These are phyloP conservation scores for Podotricha telesiphe DNA, from an alignment of 2,888 invertebrate genomes.

Conservation along the genomic window DNA sequence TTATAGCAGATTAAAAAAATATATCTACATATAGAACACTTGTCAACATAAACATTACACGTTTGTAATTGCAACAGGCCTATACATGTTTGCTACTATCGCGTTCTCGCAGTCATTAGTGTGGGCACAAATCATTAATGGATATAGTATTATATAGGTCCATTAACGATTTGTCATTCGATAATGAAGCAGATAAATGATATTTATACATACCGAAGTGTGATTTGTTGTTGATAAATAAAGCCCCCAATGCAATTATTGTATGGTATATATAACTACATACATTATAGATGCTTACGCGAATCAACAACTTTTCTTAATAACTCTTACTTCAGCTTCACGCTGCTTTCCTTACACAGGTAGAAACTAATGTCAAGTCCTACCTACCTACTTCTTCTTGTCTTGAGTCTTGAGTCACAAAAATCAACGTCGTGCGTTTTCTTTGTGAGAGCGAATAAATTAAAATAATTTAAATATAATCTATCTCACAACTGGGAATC, in stretches of 20 bases:
- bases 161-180: slow-evolving; percentile 26
- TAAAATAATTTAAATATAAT: no score
- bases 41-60: slow-evolving; percentile 10
- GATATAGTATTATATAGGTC: slow-evolving; percentile 44
- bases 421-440: no score
- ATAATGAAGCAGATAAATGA: slow-evolving; percentile 20
- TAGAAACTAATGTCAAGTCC: no score
- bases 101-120: slow-evolving; percentile 59
- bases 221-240: background rate
- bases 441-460: no score
- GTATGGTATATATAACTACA: background rate
- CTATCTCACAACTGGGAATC: no score
- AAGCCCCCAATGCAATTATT: background rate
- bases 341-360: no score
- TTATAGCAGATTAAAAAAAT: no score
- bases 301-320: no score
- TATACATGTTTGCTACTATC: slow-evolving; percentile 46
- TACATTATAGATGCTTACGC: background rate
- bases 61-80: slow-evolving; percentile 19
- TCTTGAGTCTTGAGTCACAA: no score
- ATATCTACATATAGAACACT: background rate
- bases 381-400: no score
- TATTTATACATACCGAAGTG: background rate
- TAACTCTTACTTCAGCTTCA: no score
- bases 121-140: slow-evolving; percentile 62